Percentiles rank a stretch among this genome's conserved stretches.
Evolutionary conservation across 2,888 invertebrate genomes (phyloP).

Genomic region (Pachycephus smyrnensis): DNA sequence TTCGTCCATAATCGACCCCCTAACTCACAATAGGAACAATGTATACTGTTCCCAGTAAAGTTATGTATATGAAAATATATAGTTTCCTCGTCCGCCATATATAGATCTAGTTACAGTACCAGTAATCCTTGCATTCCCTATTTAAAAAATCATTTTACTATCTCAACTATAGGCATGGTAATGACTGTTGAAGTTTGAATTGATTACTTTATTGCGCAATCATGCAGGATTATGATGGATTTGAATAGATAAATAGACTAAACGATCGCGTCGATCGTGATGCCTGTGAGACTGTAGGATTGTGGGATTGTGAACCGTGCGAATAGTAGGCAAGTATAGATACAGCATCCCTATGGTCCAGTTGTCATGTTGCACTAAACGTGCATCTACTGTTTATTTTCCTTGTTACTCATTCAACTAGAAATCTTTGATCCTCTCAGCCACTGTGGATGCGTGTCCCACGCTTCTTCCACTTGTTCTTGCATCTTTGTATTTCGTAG

Average conservation of each 20-base stretch:
- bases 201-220: too few species aligned
- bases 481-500: neutral
- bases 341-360: neutral
- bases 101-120: neutral
- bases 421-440: neutral
- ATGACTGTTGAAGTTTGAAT: too few species aligned
- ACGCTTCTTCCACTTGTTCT: neutral
- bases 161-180: too few species aligned
- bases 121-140: neutral
- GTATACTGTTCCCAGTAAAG: neutral
- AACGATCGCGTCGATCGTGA: too few species aligned
- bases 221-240: too few species aligned
- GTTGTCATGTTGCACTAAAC: neutral
- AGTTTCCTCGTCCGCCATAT: neutral
- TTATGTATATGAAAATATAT: neutral
- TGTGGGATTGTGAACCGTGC: neutral
- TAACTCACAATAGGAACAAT: neutral
- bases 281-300: too few species aligned
- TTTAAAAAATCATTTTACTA: neutral
- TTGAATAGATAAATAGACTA: too few species aligned
- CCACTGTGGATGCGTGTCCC: neutral
- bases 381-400: neutral
- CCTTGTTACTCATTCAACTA: neutral
- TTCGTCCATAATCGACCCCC: neutral
- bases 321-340: neutral